Conservation (phyloP, 1,140 invertebrate genomes). For the Anoplophora glabripennis region DNA sequence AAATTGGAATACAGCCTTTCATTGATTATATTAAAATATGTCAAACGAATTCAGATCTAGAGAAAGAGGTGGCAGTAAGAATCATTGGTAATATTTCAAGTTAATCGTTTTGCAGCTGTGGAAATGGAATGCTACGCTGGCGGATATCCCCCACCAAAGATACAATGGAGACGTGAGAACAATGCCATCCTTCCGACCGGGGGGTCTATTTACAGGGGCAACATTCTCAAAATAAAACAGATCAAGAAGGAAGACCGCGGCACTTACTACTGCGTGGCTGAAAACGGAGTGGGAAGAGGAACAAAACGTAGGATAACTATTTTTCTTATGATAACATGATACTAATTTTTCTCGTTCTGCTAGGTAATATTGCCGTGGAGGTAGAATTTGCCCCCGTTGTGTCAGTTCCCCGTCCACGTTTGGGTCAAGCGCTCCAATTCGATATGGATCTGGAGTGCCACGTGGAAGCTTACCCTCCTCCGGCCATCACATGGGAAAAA, state of each 20-base stretch:
- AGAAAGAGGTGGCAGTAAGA: background rate
- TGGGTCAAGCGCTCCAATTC: constrained; percentile 85
- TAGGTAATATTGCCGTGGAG: constrained; percentile 78
- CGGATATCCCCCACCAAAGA: constrained; percentile 76
- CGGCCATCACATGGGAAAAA: constrained; percentile 84
- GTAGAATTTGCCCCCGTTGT: constrained; percentile 87
- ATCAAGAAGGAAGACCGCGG: constrained; percentile 87
- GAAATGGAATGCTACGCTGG: constrained; percentile 84
- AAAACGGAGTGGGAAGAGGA: constrained; percentile 85
- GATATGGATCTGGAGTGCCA: constrained; percentile 92
- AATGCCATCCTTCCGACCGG: constrained; percentile 89
- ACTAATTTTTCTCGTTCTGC: constrained; percentile 3
- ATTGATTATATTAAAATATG: background rate
- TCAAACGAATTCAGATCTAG: background rate
- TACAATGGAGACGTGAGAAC: constrained; percentile 90
- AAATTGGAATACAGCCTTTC: too few species aligned
- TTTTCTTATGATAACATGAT: background rate
- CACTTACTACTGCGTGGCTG: constrained; percentile 91
- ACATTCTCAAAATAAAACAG: constrained; percentile 73
- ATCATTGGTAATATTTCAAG: background rate
- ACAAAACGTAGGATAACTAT: constrained; percentile 56
- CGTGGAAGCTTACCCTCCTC: constrained; percentile 87
- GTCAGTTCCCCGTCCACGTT: constrained; percentile 71
- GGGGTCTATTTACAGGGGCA: constrained; percentile 77
- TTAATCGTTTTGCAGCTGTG: constrained; percentile 53